Evolutionary conservation across 1,140 invertebrate genomes (phyloP), one percentile per base, ranked within the genome.

Genomic region (Daktulosphaira vitifoliae): DNA sequence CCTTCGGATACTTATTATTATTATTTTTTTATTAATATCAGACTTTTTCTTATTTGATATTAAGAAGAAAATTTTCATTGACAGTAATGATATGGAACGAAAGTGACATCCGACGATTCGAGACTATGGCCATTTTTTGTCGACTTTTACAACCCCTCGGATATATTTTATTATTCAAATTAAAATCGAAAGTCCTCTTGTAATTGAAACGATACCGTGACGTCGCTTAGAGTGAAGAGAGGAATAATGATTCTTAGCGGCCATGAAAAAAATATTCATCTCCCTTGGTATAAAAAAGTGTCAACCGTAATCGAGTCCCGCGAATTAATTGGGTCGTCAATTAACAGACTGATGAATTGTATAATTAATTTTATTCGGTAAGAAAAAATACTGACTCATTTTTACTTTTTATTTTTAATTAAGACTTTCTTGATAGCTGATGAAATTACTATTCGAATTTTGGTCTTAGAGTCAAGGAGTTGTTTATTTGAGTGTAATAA

Each of bases 261-360:
- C 29, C 18, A 25, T 25, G 56, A 62, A 62, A 59, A 33, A 62
- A 62, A 62, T 46, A 33, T 26, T 6, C 26, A 23, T 11, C 42
- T 29, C 8, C 33, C 16, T 16, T 33, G 53, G 16, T 13, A 42
- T 39, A 48, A 62, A 62, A 62, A 62, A 59, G 53, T 46, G 56
- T 62, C 56, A 48, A 62, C 56, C 56, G 56, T 62, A 62, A 62
- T 62, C 56, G 56, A 62, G 56, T 62, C 56, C 56, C 6, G 16
- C 42, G 56, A 48, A 62, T 62, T 62, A 62, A 62, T 62, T 62
- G 56, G 56, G 56, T 62, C 56, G 56, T 62, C 56, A 62, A 62
- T 62, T 62, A 62, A 62, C 56, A 62, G 56, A 62, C 56, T 62
- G 56, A 62, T 62, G 56, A 62, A 62, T 62, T 62, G 56, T 62